Evolutionary conservation across 2,113 vertebrate species (phyloP), one percentile per base, ranked within the genome.

Genomic region (Prietella phreatophila): DNA sequence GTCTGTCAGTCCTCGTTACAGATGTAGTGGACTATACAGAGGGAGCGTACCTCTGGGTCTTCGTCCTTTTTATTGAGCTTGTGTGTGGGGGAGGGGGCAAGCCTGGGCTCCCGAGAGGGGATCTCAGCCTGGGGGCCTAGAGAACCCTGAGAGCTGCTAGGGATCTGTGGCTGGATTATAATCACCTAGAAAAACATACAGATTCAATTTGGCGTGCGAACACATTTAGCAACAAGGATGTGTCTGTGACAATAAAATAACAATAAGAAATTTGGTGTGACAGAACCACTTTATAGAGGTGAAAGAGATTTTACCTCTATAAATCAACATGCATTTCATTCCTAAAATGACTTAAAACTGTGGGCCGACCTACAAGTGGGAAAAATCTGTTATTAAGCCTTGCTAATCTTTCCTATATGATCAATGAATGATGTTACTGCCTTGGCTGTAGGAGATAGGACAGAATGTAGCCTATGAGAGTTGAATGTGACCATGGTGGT

Each of bases 161-260:
- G 96, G 84, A 96, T 95, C 95, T 97, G 97, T 25, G 98, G 97
- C 92, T 99, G 98, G 92, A 99, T 96, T 86, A 99, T 97, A 90
- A 99, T 98, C 92, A 99, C 97, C 98, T 99, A 93, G 27, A 84
- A 11, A 83, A 25, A 87, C 56, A 85, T 15, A 25, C 42, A 55
- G 81, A 71, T 36, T 19, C 19, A n/a, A 85, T 60, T n/a, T 25
- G 33, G 20, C 55, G 56, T 69, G 58, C 25, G 17, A 42, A 55
- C 30, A 9, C n/a, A 13, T 81, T 82, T 47, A 86, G 4, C 14
- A 8, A 79, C n/a, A 55, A 9, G 47, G n/a, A 36, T 36, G 25
- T 69, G 20, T 67, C 22, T 53, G 14, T 55, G 30, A 14, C 1
- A 5, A 47, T 53, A 65, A 56, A 5, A 60, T 11, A 75, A 14